phyloP scores from a whole-genome alignment of 2,797 vertebrate species.

The Odontamblyopus rebecca region DNA sequence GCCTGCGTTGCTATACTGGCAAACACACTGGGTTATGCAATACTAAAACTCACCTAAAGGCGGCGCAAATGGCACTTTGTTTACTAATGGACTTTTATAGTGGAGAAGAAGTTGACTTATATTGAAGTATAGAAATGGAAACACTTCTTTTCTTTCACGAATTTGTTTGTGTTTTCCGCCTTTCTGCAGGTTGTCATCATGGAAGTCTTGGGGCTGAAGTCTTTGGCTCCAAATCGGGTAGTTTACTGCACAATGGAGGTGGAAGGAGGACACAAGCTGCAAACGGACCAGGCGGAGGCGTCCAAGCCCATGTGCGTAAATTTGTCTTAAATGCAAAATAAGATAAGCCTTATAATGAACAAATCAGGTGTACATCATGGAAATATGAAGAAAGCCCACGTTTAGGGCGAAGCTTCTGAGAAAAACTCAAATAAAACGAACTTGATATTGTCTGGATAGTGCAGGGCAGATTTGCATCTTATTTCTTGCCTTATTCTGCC shows the following conservation, averaged over 20 bases:
- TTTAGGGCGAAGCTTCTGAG: neutral
- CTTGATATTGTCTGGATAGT: neutral
- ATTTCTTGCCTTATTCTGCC: neutral
- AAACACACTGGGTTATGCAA: neutral
- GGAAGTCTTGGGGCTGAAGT: constrained; percentile 96
- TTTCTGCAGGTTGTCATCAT: constrained; percentile 91
- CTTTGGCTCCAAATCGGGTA: constrained; percentile 92
- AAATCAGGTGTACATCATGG: neutral
- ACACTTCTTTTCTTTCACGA: neutral
- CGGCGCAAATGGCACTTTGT: too few species aligned
- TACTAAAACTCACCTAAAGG: neutral
- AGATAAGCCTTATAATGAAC: neutral
- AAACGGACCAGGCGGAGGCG: constrained; percentile 97
- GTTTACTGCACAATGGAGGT: constrained; percentile 99
- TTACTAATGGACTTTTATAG: too few species aligned
- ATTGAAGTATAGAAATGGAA: too few species aligned
- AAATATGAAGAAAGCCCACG: too few species aligned
- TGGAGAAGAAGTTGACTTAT: neutral
- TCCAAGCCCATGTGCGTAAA: constrained; percentile 89
- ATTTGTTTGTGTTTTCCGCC: constrained; percentile 47
- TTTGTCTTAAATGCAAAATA: neutral
- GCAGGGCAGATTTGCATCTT: neutral
- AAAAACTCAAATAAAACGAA: neutral
- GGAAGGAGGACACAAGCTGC: constrained; percentile 95
- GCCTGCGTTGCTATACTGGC: neutral